Evolutionary conservation across 2,113 vertebrate species (phyloP).

Genomic region (Anas platyrhynchos): DNA sequence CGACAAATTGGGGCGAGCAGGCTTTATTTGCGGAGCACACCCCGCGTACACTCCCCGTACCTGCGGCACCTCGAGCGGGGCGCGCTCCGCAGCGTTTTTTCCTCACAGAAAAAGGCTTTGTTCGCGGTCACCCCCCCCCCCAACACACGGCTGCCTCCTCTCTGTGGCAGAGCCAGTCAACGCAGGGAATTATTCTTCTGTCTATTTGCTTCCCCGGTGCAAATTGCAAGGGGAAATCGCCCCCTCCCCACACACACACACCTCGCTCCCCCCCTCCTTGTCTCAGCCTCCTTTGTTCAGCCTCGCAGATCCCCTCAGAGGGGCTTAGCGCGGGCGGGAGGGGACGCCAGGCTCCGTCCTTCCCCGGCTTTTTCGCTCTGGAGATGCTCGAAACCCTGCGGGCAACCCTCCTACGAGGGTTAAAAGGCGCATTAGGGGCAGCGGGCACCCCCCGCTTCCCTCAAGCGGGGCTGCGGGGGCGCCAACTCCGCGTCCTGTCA

Average conservation of each 20-base stretch:
- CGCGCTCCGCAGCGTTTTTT: constrained; percentile 40
- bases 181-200: background rate
- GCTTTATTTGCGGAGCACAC: background rate
- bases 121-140: constrained; percentile 63
- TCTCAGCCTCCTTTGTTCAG: constrained; percentile 42
- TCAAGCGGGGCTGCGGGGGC: too few species aligned
- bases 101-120: constrained; percentile 76
- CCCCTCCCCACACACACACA: too few species aligned
- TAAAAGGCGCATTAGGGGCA: too few species aligned
- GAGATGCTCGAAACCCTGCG: background rate
- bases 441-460: too few species aligned
- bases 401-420: background rate
- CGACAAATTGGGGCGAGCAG: background rate
- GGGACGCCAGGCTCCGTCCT: background rate
- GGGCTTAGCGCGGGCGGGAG: background rate
- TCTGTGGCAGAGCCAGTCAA: background rate
- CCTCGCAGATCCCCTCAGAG: constrained; percentile 1
- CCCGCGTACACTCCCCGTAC: constrained; percentile 37
- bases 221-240: background rate
- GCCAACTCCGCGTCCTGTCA: too few species aligned
- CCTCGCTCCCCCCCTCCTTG: background rate
- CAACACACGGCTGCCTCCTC: background rate
- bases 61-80: constrained; percentile 45
- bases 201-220: background rate
- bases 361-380: background rate